Conservation (phyloP, 2,113 vertebrate genomes). For the Heteronetta atricapilla region DNA sequence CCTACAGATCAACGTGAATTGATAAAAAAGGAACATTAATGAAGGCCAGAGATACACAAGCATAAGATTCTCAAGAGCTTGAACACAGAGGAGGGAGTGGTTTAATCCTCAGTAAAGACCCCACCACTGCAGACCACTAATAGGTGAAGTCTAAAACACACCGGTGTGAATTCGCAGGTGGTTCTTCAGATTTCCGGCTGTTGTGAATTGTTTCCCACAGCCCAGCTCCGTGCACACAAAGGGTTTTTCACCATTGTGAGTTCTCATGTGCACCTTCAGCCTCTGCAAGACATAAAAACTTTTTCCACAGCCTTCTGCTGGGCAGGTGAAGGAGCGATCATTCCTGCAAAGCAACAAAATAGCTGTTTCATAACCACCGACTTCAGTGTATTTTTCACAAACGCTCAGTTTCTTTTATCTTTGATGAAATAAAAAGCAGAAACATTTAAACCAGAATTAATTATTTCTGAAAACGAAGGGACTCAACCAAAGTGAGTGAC, state of each 20-base stretch:
- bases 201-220: constrained; percentile 97
- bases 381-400: not conserved
- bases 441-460: not conserved
- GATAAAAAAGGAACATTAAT: not conserved
- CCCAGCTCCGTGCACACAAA: constrained; percentile 92
- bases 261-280: constrained; percentile 98
- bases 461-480: not conserved
- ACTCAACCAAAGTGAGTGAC: not conserved
- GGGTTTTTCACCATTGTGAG: constrained; percentile 97
- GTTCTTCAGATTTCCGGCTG: constrained; percentile 97
- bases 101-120: constrained; percentile 20
- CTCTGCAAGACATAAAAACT: constrained; percentile 98
- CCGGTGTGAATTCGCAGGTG: constrained; percentile 94
- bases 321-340: constrained; percentile 92
- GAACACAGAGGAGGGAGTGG: not conserved
- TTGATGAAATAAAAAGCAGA: not conserved
- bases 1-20: not conserved
- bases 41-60: not conserved
- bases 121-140: constrained; percentile 33
- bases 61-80: not conserved
- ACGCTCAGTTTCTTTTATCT: not conserved
- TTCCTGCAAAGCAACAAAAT: constrained; percentile 80
- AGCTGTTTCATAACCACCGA: not conserved
- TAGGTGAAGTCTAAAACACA: constrained; percentile 64
- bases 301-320: constrained; percentile 96